A percentile compares a stretch with the other conserved stretches of the same genome.
These are phyloP conservation scores for Achlya flavicornis DNA, from an alignment of 2,888 invertebrate genomes.

Conservation along the genomic window DNA sequence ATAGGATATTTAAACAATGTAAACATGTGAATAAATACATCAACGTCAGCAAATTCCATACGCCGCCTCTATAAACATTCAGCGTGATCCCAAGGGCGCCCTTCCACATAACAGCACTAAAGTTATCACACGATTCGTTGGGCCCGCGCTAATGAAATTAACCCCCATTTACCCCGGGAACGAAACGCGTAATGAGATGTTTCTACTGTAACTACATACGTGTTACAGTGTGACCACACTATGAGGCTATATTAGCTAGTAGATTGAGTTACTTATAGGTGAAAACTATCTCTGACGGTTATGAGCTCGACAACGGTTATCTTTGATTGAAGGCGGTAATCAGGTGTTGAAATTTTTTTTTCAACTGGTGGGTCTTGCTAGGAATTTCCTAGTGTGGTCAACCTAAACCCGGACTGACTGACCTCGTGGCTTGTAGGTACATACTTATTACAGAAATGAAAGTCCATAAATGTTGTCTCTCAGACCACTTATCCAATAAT, in stretches of 20 bases:
- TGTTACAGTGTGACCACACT: not conserved
- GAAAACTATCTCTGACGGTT: slow-evolving; percentile 29
- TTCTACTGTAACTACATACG: slow-evolving; percentile 23
- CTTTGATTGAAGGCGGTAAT: not conserved
- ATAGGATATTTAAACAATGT: slow-evolving; percentile 23
- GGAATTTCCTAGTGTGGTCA: slow-evolving; percentile 27
- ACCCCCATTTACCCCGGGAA: slow-evolving; percentile 72
- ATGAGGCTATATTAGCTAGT: not conserved
- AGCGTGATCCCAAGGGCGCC: slow-evolving; percentile 63
- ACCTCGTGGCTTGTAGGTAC: slow-evolving; percentile 26
- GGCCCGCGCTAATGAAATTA: slow-evolving; percentile 81
- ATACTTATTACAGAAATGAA: slow-evolving; percentile 24
- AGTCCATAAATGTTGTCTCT: slow-evolving; percentile 26
- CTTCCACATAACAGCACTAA: slow-evolving; percentile 75
- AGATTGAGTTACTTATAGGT: not conserved
- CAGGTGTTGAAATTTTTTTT: not conserved
- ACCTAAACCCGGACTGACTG: slow-evolving; percentile 28
- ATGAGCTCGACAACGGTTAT: not conserved
- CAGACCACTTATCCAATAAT: not conserved
- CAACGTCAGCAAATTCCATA: slow-evolving; percentile 48
- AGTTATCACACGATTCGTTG: slow-evolving; percentile 84
- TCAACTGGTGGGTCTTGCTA: too few species aligned
- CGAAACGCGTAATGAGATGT: slow-evolving; percentile 75
- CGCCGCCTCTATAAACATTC: slow-evolving; percentile 50
- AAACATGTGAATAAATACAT: slow-evolving; percentile 52